Conservation (phyloP, 2,888 invertebrate genomes). For the Brassicogethes aeneus region DNA sequence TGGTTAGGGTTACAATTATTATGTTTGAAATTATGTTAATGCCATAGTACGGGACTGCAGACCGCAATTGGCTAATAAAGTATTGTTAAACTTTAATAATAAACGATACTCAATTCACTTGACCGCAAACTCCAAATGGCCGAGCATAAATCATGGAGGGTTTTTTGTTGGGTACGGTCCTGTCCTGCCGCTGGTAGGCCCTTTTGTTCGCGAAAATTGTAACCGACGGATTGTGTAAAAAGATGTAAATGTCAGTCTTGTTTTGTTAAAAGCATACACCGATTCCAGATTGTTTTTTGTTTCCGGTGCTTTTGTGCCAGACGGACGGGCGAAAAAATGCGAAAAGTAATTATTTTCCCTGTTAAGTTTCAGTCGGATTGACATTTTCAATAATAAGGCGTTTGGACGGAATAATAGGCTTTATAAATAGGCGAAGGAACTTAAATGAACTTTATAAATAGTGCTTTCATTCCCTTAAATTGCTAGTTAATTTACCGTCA, state of each 20-base stretch:
- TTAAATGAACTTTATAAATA: no score
- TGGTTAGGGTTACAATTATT: no score
- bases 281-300: conserved; percentile 14
- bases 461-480: no score
- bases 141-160: no score
- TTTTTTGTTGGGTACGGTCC: no score
- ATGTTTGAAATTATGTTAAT: no score
- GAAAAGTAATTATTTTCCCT: not conserved
- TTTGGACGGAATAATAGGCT: not conserved
- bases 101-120: no score
- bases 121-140: no score
- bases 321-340: not conserved
- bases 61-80: no score
- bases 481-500: no score
- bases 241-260: conserved; percentile 18
- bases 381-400: not conserved
- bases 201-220: not conserved
- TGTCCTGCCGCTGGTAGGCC: not conserved
- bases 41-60: no score
- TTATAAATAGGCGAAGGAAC: not conserved
- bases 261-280: conserved; percentile 16
- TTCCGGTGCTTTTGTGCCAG: not conserved
- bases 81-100: no score
- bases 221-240: conserved; percentile 7
- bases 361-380: not conserved